Base-by-base conservation (phyloP, 1,140 invertebrate species). In the Leptinotarsa undecemlineata region DNA sequence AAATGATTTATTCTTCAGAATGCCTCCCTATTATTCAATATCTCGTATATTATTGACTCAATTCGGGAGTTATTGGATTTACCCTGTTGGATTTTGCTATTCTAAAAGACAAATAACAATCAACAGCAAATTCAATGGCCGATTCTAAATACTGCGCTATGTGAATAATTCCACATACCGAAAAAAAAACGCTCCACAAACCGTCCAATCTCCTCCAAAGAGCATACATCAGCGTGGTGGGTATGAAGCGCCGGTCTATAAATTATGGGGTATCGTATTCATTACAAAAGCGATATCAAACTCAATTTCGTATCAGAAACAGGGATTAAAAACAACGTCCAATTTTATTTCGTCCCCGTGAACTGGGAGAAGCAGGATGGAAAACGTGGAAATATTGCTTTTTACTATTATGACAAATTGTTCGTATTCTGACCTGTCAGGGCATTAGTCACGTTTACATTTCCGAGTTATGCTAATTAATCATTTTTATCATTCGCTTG, bases 321-420 rank as follows among this genome's bases (percentile, higher is more conserved):
- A 72, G 19, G 60, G 42, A 33, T 48, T 72, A 63, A 72, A 72
- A 72, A 63, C 71, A 64, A 48, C 71, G 61, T 72, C 26, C 61
- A n/a, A 47, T 72, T 72, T 72, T 61, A 71, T 72, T 72, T 21
- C 63, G 20, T 63, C 57, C 69, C 61, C 23, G 26, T 23, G 48
- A 21, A 42, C 33, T 21, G 64, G 6, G 51, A 21, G 47, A 48
- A 19, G 33, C 15, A 48, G 57, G 68, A 71, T 60, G 71, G 60
- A 63, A 69, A 69, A 69, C 42, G 20, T 69, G 68, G 48, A 69
- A 69, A 72, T 72, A 72, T 64, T 72, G 60, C 71, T 48, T 66
- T 21, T 42, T 26, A 26, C 57, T 64, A 61, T 72, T 72, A 20
- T 72, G 71, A 72, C 71, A 72, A 72, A 72, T 72, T 72, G 71